Evolutionary conservation across 2,797 vertebrate species (phyloP).

Genomic region (Centroberyx gerrardi): DNA sequence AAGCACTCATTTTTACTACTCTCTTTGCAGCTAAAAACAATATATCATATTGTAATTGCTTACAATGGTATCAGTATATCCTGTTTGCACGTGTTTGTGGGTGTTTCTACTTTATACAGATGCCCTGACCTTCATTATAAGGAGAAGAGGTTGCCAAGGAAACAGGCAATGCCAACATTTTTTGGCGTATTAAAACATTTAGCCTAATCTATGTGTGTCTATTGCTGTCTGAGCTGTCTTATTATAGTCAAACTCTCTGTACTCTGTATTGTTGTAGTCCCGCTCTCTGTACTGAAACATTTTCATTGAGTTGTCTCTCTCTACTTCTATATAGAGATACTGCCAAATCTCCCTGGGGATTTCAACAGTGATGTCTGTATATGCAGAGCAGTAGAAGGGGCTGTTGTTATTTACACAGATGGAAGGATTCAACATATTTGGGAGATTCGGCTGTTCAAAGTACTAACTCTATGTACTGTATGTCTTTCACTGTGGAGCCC

Average conservation of each 20-base stretch:
- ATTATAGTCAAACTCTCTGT: not conserved
- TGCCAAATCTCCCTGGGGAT: not conserved
- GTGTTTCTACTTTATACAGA: not conserved
- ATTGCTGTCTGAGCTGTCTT: not conserved
- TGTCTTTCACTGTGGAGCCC: too few relatives aligned
- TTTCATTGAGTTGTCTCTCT: too few relatives aligned
- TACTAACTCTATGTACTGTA: too few relatives aligned
- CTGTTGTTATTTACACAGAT: not conserved
- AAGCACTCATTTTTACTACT: not conserved
- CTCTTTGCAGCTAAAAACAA: not conserved
- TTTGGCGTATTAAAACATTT: not conserved
- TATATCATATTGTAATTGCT: not conserved
- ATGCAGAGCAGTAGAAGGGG: not conserved
- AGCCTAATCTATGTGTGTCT: conserved; percentile 2
- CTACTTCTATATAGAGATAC: not conserved
- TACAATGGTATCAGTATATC: not conserved
- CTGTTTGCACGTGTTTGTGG: not conserved
- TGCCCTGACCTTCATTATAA: conserved; percentile 9
- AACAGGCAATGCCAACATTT: not conserved
- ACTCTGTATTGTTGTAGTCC: not conserved
- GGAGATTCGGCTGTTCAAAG: not conserved
- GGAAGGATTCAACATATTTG: not conserved
- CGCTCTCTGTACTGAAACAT: not conserved
- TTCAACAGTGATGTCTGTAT: not conserved
- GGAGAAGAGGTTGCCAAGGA: conserved; percentile 6